Conservation (phyloP, 2,797 vertebrate genomes). For the Eremophila alpestris region DNA sequence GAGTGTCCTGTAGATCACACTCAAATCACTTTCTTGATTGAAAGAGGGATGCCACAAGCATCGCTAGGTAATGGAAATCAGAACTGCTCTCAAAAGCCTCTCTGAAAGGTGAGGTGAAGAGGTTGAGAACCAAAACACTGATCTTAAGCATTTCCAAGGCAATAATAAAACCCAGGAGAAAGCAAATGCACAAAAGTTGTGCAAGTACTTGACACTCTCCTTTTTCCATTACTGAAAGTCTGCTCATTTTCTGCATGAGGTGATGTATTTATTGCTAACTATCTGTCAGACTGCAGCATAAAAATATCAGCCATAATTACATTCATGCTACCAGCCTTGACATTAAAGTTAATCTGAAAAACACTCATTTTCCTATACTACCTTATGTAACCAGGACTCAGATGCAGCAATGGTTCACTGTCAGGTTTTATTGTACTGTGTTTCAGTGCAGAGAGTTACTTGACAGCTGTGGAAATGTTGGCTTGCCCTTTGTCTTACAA, state of each 20-base stretch:
- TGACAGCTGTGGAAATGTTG: slow-evolving; percentile 51
- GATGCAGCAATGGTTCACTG: not conserved
- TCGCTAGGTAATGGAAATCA: not conserved
- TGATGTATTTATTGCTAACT: slow-evolving; percentile 44
- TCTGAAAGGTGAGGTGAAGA: not conserved
- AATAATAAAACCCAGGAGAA: slow-evolving; percentile 3
- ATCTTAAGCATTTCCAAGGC: not conserved
- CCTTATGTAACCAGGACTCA: slow-evolving; percentile 44
- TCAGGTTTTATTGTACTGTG: slow-evolving; percentile 28
- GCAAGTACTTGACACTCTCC: not conserved
- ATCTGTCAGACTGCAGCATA: slow-evolving; percentile 54
- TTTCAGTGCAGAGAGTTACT: slow-evolving; percentile 1
- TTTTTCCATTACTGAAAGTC: slow-evolving; percentile 7
- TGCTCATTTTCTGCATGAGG: slow-evolving; percentile 46
- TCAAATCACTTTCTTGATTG: not conserved
- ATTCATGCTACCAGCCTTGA: slow-evolving; percentile 45
- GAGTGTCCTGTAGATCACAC: not conserved
- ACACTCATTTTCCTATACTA: slow-evolving; percentile 34
- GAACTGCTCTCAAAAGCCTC: not conserved
- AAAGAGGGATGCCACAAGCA: not conserved
- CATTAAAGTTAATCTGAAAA: slow-evolving; percentile 45
- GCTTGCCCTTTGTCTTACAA: slow-evolving; percentile 49
- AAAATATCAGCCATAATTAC: slow-evolving; percentile 68
- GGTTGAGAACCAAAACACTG: not conserved
- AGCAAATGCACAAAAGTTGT: not conserved